A percentile compares a stretch with the other conserved stretches of the same genome.
phyloP scores from a whole-genome alignment of 2,797 vertebrate species.

The Rhinophrynus dorsalis region DNA sequence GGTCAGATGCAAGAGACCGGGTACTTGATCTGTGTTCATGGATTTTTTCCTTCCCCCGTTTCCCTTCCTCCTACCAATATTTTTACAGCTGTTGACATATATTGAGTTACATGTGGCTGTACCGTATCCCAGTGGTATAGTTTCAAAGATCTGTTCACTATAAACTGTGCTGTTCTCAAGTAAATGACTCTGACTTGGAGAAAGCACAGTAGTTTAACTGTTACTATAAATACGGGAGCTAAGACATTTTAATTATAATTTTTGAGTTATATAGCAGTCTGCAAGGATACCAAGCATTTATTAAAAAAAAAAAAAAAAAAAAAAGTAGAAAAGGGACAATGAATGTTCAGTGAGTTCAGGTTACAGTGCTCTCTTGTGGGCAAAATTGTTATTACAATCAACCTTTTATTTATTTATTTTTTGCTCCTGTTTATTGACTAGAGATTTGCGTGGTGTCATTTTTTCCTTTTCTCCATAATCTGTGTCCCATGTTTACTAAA shows the following conservation, averaged over 20 bases:
- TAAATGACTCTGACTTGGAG: slow-evolving; percentile 81
- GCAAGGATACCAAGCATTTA: slow-evolving; percentile 65
- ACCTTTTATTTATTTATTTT: slow-evolving; percentile 16
- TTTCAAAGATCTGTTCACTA: slow-evolving; percentile 82
- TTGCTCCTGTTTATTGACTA: not conserved
- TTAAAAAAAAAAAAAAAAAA: too few relatives aligned
- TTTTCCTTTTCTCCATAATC: not conserved
- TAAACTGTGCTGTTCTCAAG: slow-evolving; percentile 77
- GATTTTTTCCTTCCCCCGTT: slow-evolving; percentile 52
- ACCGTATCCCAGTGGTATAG: slow-evolving; percentile 76
- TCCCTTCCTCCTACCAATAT: slow-evolving; percentile 73
- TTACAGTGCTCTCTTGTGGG: slow-evolving; percentile 74
- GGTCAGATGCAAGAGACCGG: slow-evolving; percentile 76
- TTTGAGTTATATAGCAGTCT: slow-evolving; percentile 76
- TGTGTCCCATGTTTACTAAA: too few relatives aligned
- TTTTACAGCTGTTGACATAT: slow-evolving; percentile 88
- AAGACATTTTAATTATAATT: slow-evolving; percentile 84
- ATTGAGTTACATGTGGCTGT: slow-evolving; percentile 85
- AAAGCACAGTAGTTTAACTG: slow-evolving; percentile 81
- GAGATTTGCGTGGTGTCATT: slow-evolving; percentile 16
- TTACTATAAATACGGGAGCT: slow-evolving; percentile 82
- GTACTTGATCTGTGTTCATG: slow-evolving; percentile 69
- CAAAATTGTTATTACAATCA: slow-evolving; percentile 66
- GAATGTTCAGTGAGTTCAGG: slow-evolving; percentile 59
- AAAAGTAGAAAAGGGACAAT: slow-evolving; percentile 62